These are phyloP conservation scores for Phocoena phocoena DNA, from an alignment of 2,113 vertebrate genomes.

Conservation along the genomic window DNA sequence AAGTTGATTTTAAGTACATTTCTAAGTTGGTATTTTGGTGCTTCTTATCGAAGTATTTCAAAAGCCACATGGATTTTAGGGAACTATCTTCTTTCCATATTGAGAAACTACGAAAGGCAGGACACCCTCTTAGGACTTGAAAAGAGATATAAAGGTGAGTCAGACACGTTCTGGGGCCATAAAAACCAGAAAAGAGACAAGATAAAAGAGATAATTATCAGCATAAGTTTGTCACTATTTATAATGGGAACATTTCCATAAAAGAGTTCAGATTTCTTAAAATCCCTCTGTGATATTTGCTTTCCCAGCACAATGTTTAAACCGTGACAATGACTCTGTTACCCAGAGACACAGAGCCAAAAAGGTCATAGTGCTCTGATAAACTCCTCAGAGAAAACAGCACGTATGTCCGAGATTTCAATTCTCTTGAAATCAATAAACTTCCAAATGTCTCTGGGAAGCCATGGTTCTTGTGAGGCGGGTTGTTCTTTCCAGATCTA, in stretches of 20 bases:
- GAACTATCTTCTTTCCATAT: neutral
- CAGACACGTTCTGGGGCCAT: neutral
- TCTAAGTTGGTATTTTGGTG: neutral
- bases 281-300: neutral
- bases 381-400: constrained; percentile 54
- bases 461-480: constrained; percentile 14
- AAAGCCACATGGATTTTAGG: neutral
- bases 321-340: neutral
- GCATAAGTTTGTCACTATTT: neutral
- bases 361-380: constrained; percentile 41
- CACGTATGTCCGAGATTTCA: constrained; percentile 9
- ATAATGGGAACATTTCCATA: neutral
- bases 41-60: neutral
- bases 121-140: neutral
- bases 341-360: neutral
- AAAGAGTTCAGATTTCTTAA: neutral
- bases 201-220: neutral
- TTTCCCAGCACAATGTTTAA: neutral
- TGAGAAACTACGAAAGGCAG: neutral
- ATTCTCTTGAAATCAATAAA: constrained; percentile 66
- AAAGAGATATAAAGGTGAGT: neutral
- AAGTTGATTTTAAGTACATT: neutral
- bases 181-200: neutral
- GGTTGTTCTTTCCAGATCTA: constrained; percentile 42
- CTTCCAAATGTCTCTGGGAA: constrained; percentile 57